Evolutionary conservation across 2,888 invertebrate species (phyloP), one percentile per base, ranked within the genome.

Genomic region (Lutraria lutraria): DNA sequence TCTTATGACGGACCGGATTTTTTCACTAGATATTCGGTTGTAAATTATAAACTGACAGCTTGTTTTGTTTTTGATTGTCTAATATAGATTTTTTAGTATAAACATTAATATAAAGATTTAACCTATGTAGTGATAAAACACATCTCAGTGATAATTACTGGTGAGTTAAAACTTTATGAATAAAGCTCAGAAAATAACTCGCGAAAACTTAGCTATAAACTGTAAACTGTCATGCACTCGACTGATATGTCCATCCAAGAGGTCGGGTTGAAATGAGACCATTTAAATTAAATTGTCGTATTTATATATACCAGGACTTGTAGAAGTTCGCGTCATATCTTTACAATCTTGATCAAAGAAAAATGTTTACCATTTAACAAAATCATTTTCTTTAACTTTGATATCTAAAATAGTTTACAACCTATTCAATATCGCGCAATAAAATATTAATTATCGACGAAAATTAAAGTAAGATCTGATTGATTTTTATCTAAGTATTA

Each of bases 401-500:
- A 85, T 79, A 76, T 80, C 31, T 84, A 85, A 85, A 85, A 84
- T 56, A 53, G 68, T 90, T 90, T 88, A 90, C 83, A 79, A 85
- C 85, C 86, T 54, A 80, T 87, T 79, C 85, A 84, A 86, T 80
- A 81, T 80, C 29, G 15, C 16, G 87, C 53, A 87, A 89, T 89
- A 91, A 89, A 91, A 88, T 88, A 91, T 91, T 89, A 91, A 91
- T 91, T 88, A 88, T 10, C 63, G n/a, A 15, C 31, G 53, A 52
- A 56, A 83, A 54, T 60, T 88, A 60, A 81, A 31, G 31, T n/a
- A 34, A 83, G 86, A 54, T 89, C 43, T 53, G 83, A 85, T 83
- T 83, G 89, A 89, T 89, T 85, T 76, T 89, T 92, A 92, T 92
- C 92, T 52, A 25, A 53, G 89, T 81, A 89, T 89, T 88, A 84